Percentiles rank a stretch among this genome's conserved stretches.
Evolutionary conservation across 2,113 vertebrate genomes (phyloP).

Genomic region (Anseranas semipalmata): DNA sequence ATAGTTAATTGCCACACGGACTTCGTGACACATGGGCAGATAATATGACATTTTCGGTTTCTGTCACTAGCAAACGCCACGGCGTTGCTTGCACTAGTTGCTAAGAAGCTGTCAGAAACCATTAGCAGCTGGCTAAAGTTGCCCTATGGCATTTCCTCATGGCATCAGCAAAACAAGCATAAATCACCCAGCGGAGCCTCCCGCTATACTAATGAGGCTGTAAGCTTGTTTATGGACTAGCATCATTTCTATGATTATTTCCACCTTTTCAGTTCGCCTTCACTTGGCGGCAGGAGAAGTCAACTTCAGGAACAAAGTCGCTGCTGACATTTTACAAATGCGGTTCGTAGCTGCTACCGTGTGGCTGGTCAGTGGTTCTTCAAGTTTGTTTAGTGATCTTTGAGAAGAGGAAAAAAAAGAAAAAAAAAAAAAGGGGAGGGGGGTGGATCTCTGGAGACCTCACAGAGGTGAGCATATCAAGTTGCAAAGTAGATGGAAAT

Average conservation of each 20-base stretch:
- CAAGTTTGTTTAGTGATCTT: slow-evolving; percentile 78
- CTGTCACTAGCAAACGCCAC: slow-evolving; percentile 85
- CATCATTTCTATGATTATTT: slow-evolving; percentile 97
- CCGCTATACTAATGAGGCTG: slow-evolving; percentile 96
- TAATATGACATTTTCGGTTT: slow-evolving; percentile 91
- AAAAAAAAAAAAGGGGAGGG: not conserved
- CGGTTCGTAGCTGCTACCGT: slow-evolving; percentile 74
- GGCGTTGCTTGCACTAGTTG: slow-evolving; percentile 89
- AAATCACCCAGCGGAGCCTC: slow-evolving; percentile 90
- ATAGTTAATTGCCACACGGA: slow-evolving; percentile 96
- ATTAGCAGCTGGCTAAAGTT: slow-evolving; percentile 92
- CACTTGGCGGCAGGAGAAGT: slow-evolving; percentile 83
- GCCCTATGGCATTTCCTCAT: slow-evolving; percentile 94
- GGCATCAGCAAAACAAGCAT: slow-evolving; percentile 89
- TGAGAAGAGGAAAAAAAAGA: slow-evolving; percentile 31
- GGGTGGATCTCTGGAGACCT: slow-evolving; percentile 82
- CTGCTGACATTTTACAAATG: slow-evolving; percentile 82
- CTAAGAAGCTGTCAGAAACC: slow-evolving; percentile 96
- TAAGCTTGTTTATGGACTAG: slow-evolving; percentile 91
- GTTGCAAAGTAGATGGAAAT: slow-evolving; percentile 89
- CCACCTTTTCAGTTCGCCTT: slow-evolving; percentile 88
- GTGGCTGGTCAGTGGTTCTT: slow-evolving; percentile 74
- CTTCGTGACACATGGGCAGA: slow-evolving; percentile 88
- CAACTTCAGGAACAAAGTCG: slow-evolving; percentile 74
- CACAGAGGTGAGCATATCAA: slow-evolving; percentile 85